These are phyloP conservation scores for Neodiprion virginianus DNA, from an alignment of 1,140 invertebrate genomes.

Conservation along the genomic window DNA sequence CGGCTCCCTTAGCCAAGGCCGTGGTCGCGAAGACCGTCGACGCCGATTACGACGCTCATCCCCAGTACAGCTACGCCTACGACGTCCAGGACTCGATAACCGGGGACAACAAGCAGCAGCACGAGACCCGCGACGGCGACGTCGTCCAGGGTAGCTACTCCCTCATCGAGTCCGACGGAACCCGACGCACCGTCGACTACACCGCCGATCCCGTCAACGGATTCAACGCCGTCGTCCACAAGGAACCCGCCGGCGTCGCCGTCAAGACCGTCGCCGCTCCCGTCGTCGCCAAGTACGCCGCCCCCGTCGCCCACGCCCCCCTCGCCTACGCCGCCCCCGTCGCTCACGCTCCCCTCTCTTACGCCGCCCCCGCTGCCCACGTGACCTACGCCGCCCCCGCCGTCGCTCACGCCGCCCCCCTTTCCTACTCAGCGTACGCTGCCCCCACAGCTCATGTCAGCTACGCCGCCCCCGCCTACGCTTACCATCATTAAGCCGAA, in stretches of 20 bases:
- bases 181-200: conserved; percentile 59
- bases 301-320: conserved; percentile 30
- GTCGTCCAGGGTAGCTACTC: conserved; percentile 71
- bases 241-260: conserved; percentile 36
- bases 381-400: conserved; percentile 24
- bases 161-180: conserved; percentile 66
- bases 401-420: conserved; percentile 36
- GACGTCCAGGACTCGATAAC: conserved; percentile 59
- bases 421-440: conserved; percentile 33
- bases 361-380: conserved; percentile 29
- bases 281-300: background rate
- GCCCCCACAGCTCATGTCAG: conserved; percentile 23
- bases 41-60: conserved; percentile 40
- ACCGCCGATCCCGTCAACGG: conserved; percentile 57
- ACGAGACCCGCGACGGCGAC: conserved; percentile 69
- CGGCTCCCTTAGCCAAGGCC: conserved; percentile 29
- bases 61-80: conserved; percentile 55
- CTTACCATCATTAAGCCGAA: conserved; percentile 20
- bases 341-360: conserved; percentile 34
- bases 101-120: conserved; percentile 70
- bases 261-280: conserved; percentile 18
- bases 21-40: conserved; percentile 52
- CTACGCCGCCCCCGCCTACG: conserved; percentile 14
- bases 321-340: conserved; percentile 37
- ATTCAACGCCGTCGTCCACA: conserved; percentile 56